These are phyloP conservation scores for Myotis vivesi DNA, from an alignment of 2,797 vertebrate genomes.

Conservation along the genomic window DNA sequence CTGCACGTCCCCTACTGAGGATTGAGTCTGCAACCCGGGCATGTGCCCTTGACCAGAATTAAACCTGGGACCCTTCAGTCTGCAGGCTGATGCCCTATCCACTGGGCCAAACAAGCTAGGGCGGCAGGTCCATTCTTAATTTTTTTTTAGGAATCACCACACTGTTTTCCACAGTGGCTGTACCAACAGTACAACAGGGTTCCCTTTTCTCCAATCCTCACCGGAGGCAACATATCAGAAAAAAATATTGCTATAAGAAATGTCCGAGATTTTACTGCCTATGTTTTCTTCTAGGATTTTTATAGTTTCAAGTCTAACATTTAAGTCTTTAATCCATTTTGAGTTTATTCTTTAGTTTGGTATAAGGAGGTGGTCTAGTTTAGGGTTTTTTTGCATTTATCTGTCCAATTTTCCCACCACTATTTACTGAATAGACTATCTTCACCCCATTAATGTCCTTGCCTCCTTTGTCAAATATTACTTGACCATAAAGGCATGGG, in stretches of 20 bases:
- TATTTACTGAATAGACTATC: background rate
- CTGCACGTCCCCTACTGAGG: no score
- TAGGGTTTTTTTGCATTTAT: background rate
- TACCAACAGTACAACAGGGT: background rate
- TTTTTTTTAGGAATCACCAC: background rate
- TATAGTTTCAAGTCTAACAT: background rate
- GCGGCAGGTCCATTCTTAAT: background rate
- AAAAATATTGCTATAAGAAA: background rate
- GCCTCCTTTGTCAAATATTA: background rate
- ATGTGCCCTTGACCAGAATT: no score
- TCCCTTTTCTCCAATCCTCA: background rate
- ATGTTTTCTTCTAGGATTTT: background rate
- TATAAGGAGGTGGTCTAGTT: background rate
- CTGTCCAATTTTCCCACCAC: background rate
- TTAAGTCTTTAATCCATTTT: background rate
- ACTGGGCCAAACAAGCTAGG: no score
- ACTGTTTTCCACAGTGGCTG: background rate
- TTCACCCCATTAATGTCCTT: background rate
- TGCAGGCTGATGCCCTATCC: no score
- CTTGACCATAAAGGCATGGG: background rate
- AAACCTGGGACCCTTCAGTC: no score
- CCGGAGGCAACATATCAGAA: background rate
- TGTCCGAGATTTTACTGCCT: background rate
- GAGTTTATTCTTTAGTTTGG: background rate
- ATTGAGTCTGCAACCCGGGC: no score